phyloP scores from a whole-genome alignment of 1,140 invertebrate species.

The Lordiphosa clarofinis region DNA sequence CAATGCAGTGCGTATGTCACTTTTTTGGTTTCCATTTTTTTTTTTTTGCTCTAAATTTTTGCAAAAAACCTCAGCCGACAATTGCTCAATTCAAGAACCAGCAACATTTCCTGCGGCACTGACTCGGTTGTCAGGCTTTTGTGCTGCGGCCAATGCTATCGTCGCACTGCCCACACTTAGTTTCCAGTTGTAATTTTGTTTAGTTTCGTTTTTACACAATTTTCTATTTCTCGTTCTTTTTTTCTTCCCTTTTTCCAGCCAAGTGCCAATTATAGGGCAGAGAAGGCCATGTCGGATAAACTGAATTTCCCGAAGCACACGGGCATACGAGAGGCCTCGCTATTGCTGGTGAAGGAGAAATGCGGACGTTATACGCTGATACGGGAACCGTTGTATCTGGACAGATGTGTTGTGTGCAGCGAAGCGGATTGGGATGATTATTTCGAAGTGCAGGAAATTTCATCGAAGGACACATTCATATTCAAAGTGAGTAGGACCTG shows the following conservation, averaged over 20 bases:
- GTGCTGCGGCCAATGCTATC: constrained; percentile 20
- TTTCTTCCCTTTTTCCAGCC: constrained; percentile 80
- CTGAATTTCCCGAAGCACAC: constrained; percentile 82
- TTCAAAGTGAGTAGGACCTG: constrained; percentile 88
- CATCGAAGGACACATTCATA: constrained; percentile 95
- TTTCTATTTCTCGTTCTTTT: constrained; percentile 47
- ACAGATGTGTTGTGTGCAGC: constrained; percentile 93
- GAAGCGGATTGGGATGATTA: constrained; percentile 94
- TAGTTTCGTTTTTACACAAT: constrained; percentile 70
- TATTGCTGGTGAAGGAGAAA: constrained; percentile 94
- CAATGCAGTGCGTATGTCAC: constrained; percentile 70
- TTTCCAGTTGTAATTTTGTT: constrained; percentile 66
- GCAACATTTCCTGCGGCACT: constrained; percentile 58
- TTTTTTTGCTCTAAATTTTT: constrained; percentile 19
- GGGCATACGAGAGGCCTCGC: constrained; percentile 91
- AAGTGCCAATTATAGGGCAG: constrained; percentile 81
- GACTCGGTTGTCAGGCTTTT: constrained; percentile 59
- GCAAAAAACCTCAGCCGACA: constrained; percentile 21
- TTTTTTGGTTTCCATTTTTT: constrained; percentile 45
- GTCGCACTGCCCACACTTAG: constrained; percentile 10
- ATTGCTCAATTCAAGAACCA: constrained; percentile 69
- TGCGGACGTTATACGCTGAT: constrained; percentile 91
- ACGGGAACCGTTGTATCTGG: constrained; percentile 92
- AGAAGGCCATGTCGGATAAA: constrained; percentile 79
- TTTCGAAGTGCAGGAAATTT: constrained; percentile 96